Evolutionary conservation across 2,113 vertebrate genomes (phyloP).

Genomic region (Platysternon megacephalum): DNA sequence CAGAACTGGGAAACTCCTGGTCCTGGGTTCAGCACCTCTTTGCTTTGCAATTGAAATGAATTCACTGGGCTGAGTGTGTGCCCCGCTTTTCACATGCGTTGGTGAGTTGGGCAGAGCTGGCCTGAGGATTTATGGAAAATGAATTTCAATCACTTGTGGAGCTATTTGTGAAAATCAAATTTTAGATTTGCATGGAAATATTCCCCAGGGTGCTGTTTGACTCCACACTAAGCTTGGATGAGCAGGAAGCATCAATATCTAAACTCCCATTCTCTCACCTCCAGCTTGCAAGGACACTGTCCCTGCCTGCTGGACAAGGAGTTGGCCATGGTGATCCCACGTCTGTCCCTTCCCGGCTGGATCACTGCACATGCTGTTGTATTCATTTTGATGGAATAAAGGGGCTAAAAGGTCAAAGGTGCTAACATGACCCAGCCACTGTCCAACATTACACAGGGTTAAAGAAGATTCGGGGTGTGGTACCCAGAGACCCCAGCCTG

Average conservation of each 20-base stretch:
- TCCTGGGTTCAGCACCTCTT: no score
- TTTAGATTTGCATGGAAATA: neutral
- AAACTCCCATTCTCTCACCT: neutral
- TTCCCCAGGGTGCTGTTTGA: neutral
- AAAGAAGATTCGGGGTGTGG: no score
- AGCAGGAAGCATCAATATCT: neutral
- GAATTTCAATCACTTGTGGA: neutral
- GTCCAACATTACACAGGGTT: no score
- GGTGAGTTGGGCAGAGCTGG: neutral
- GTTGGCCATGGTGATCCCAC: neutral
- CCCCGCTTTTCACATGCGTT: constrained; percentile 3
- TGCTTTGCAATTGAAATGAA: neutral
- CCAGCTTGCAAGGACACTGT: neutral
- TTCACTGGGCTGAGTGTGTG: no score
- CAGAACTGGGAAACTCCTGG: no score
- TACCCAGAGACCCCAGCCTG: no score
- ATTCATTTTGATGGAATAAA: no score
- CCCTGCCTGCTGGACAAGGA: neutral
- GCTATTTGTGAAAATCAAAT: neutral
- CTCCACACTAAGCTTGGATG: neutral
- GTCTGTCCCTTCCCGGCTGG: neutral
- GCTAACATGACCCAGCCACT: no score
- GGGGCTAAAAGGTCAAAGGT: no score
- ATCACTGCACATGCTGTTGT: neutral
- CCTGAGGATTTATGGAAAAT: neutral